Evolutionary conservation across 64 coral and sea anemone genomes (phyloP).

Genomic region (Montipora cactus): DNA sequence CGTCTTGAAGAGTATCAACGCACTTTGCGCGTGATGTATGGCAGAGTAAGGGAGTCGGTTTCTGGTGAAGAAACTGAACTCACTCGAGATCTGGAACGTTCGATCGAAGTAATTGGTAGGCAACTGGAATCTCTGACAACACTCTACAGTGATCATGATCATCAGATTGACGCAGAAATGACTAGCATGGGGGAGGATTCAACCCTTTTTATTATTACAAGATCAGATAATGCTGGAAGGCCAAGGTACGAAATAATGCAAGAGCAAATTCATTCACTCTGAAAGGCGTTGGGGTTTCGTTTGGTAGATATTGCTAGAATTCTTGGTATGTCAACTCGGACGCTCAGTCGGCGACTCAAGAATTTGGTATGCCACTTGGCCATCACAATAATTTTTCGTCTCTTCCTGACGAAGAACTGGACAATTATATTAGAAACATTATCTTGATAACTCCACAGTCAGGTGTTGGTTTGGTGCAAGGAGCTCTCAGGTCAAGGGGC

Average conservation of each 20-base stretch:
- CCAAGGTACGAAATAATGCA: neutral
- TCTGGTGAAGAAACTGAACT: neutral
- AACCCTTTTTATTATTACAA: neutral
- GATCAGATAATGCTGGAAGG: neutral
- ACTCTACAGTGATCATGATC: neutral
- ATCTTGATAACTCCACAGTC: conserved; percentile 39
- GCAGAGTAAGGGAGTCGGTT: neutral
- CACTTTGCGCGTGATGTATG: neutral
- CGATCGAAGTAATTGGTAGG: neutral
- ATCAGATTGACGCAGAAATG: neutral
- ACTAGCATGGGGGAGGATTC: too few species aligned
- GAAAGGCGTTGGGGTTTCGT: neutral
- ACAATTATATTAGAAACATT: conserved; percentile 48
- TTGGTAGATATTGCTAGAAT: neutral
- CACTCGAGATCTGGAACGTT: neutral
- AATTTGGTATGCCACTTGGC: conserved; percentile 63
- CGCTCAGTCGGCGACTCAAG: too few species aligned
- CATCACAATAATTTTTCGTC: neutral
- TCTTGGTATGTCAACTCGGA: conserved; percentile 29
- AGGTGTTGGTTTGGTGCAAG: conserved; percentile 49
- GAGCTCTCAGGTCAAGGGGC: conserved; percentile 57
- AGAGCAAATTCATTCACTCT: neutral
- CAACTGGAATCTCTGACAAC: neutral
- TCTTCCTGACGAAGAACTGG: neutral
- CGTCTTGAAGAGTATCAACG: neutral